Conservation (phyloP, 2,888 invertebrate species). For the Aethes cnicana region DNA sequence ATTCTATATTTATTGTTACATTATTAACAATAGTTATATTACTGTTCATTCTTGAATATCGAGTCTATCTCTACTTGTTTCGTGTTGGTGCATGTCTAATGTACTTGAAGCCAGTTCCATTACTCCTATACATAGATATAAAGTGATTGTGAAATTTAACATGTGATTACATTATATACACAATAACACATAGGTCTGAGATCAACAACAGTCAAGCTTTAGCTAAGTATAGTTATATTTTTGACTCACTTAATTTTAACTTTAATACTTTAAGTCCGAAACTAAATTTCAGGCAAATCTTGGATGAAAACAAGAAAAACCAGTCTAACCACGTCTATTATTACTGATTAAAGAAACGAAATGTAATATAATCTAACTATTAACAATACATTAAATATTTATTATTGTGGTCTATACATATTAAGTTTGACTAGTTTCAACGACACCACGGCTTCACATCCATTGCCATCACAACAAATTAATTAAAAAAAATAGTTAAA, state of each 20-base stretch:
- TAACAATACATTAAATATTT: constrained; percentile 39
- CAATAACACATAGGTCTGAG: constrained; percentile 74
- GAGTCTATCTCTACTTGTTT: constrained; percentile 71
- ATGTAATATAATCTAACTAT: constrained; percentile 41
- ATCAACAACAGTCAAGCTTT: constrained; percentile 80
- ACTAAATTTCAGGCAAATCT: constrained; percentile 25
- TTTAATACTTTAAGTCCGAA: constrained; percentile 23
- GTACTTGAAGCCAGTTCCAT: constrained; percentile 67
- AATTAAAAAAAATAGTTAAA: constrained; percentile 25
- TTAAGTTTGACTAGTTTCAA: constrained; percentile 60
- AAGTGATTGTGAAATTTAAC: constrained; percentile 75
- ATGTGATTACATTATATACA: constrained; percentile 81
- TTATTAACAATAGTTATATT: constrained; percentile 51
- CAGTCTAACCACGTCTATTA: constrained; percentile 41
- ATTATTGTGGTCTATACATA: constrained; percentile 23
- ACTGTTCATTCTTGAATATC: constrained; percentile 70
- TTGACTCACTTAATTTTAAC: constrained; percentile 41
- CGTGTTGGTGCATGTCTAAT: constrained; percentile 77
- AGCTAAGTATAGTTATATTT: constrained; percentile 59
- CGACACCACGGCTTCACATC: constrained; percentile 49
- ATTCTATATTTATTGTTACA: constrained; percentile 50
- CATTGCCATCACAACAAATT: constrained; percentile 35
- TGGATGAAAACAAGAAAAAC: constrained; percentile 34
- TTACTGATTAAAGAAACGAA: constrained; percentile 32
- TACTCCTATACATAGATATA: constrained; percentile 58